Conservation (phyloP, 2,797 vertebrate species). For the Phoxinus dragarum region DNA sequence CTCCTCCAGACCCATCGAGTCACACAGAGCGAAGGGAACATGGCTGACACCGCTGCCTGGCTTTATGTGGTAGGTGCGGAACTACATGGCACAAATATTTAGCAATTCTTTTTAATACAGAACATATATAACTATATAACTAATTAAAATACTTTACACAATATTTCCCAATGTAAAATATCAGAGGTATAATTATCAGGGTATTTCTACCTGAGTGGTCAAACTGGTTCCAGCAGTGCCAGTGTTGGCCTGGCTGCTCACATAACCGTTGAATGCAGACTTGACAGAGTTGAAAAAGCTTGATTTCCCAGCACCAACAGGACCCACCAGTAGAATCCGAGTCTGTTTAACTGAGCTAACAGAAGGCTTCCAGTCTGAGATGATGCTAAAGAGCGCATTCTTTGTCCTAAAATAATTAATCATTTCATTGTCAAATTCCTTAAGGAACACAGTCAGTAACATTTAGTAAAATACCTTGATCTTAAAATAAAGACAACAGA, state of each 20-base stretch:
- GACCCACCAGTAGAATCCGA: slow-evolving; percentile 70
- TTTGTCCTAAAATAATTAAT: slow-evolving; percentile 58
- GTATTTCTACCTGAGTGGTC: slow-evolving; percentile 70
- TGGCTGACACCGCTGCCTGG: slow-evolving; percentile 51
- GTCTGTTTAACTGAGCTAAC: slow-evolving; percentile 55
- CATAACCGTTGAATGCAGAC: slow-evolving; percentile 71
- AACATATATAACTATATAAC: neutral
- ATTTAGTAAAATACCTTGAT: neutral
- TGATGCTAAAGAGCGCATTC: slow-evolving; percentile 54
- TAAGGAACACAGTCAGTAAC: neutral
- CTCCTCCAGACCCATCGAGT: slow-evolving; percentile 80
- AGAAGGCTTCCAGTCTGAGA: slow-evolving; percentile 61
- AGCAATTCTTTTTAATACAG: neutral
- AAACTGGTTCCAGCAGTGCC: slow-evolving; percentile 68
- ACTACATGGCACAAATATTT: slow-evolving; percentile 63
- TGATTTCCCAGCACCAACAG: slow-evolving; percentile 73
- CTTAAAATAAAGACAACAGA: neutral
- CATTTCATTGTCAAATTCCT: neutral
- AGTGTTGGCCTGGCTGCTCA: slow-evolving; percentile 70
- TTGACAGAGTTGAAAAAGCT: slow-evolving; percentile 76
- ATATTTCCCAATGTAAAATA: no score
- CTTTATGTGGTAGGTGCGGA: slow-evolving; percentile 72
- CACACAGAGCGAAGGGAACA: slow-evolving; percentile 74
- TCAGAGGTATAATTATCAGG: neutral
- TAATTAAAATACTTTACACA: neutral